Evolutionary conservation across 2,113 vertebrate species (phyloP).

Genomic region (Apteryx owenii): DNA sequence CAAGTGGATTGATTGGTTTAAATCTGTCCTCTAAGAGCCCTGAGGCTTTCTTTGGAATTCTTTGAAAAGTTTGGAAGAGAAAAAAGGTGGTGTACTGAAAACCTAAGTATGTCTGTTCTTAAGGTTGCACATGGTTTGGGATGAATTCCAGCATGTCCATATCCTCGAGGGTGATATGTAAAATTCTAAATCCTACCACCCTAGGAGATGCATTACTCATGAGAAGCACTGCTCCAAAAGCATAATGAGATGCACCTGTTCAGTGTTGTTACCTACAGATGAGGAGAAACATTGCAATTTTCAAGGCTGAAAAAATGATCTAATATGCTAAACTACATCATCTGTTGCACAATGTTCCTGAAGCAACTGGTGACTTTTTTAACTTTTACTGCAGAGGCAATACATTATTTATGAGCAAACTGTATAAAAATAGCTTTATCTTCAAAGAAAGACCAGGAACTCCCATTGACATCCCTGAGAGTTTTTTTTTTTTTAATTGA

Average conservation of each 20-base stretch:
- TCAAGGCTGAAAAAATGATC: neutral
- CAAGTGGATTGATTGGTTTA: neutral
- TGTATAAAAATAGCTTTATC: neutral
- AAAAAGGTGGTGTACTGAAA: neutral
- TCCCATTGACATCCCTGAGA: neutral
- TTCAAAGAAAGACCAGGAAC: neutral
- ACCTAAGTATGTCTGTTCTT: neutral
- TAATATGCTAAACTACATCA: neutral
- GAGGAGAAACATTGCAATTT: neutral
- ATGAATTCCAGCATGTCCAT: neutral
- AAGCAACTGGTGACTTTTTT: neutral
- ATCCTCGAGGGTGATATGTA: neutral
- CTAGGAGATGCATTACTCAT: neutral
- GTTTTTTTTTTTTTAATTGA: neutral
- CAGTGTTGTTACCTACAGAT: neutral
- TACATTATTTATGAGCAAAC: slow-evolving; percentile 19
- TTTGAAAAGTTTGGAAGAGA: neutral
- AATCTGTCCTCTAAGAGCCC: neutral
- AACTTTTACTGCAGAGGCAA: neutral
- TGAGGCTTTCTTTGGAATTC: neutral
- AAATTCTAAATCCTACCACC: neutral
- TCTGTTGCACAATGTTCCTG: neutral
- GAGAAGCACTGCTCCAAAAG: neutral
- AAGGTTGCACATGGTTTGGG: neutral
- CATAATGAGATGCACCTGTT: neutral